Percentiles rank a stretch among this genome's conserved stretches.
Conservation (phyloP, 2,888 invertebrate species). For the Sinhomidia bicolor region DNA sequence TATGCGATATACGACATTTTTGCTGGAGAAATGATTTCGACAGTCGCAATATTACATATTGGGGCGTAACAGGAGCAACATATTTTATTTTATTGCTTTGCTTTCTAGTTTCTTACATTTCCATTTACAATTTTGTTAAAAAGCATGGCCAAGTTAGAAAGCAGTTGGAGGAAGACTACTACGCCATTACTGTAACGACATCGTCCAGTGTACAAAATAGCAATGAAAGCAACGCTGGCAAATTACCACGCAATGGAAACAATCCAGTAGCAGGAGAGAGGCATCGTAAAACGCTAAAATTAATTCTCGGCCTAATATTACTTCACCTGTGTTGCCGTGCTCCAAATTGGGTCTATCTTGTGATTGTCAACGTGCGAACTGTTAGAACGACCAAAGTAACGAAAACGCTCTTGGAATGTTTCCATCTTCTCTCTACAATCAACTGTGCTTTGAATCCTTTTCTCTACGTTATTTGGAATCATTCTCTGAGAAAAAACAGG, state of each 20-base stretch:
- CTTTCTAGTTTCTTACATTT: constrained; percentile 76
- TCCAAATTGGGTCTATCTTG: constrained; percentile 84
- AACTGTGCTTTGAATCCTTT: constrained; percentile 85
- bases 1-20: constrained; percentile 63
- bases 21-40: constrained; percentile 69
- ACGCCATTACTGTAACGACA: neutral
- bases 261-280: constrained; percentile 31
- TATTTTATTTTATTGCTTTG: constrained; percentile 58
- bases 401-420: constrained; percentile 82
- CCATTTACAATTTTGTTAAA: constrained; percentile 75
- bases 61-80: constrained; percentile 64
- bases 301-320: constrained; percentile 84
- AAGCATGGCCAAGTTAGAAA: constrained; percentile 58
- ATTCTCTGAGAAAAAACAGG: constrained; percentile 79
- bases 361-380: constrained; percentile 81
- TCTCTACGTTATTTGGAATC: constrained; percentile 85
- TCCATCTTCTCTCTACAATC: constrained; percentile 83
- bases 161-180: neutral
- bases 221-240: neutral
- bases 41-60: constrained; percentile 64
- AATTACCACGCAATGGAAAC: neutral
- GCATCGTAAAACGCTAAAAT: constrained; percentile 83
- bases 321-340: constrained; percentile 84
- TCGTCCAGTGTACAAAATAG: neutral
- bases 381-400: constrained; percentile 40